Percentiles rank a stretch among this genome's conserved stretches.
phyloP scores from a whole-genome alignment of 2,888 invertebrate species.

The Oscheius sp. region DNA sequence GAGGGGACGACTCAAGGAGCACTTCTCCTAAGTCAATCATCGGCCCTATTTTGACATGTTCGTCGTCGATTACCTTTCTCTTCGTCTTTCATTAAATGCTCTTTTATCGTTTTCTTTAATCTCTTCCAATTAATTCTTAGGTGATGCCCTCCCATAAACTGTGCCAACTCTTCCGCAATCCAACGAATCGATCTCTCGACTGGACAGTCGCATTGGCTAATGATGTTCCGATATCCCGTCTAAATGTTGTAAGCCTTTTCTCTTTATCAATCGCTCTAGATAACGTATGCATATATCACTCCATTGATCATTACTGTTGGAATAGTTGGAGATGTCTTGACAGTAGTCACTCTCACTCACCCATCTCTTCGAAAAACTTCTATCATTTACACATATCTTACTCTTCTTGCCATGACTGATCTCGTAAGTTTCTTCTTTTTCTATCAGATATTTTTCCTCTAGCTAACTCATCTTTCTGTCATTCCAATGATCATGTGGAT shows the following conservation, averaged over 20 bases:
- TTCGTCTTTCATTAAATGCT: not conserved
- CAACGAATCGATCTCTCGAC: conserved; percentile 21
- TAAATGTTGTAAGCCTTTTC: conserved; percentile 18
- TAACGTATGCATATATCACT: conserved; percentile 72
- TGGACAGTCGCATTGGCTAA: conserved; percentile 24
- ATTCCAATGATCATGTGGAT: conserved; percentile 72
- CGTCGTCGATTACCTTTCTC: conserved; percentile 2
- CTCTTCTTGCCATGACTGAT: conserved; percentile 58
- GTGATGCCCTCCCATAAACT: conserved; percentile 23
- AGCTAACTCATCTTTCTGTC: conserved; percentile 73
- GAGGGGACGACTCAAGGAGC: conserved; percentile 17
- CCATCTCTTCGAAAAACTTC: conserved; percentile 72
- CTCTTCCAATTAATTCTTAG: conserved; percentile 1
- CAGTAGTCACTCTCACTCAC: conserved; percentile 73
- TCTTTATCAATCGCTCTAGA: conserved; percentile 38
- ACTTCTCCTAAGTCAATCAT: conserved; percentile 26
- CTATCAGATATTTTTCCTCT: conserved; percentile 34
- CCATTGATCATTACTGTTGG: conserved; percentile 73
- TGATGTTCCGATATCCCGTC: conserved; percentile 18
- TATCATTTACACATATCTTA: conserved; percentile 72
- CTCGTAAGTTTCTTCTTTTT: conserved; percentile 34
- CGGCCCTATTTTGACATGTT: conserved; percentile 28
- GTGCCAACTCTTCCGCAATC: conserved; percentile 14
- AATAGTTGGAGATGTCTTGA: conserved; percentile 73
- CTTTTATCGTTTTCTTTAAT: not conserved